A percentile compares a stretch with the other conserved stretches of the same genome.
phyloP scores from a whole-genome alignment of 2,888 invertebrate genomes.

The Lasioglossum pauxillum region DNA sequence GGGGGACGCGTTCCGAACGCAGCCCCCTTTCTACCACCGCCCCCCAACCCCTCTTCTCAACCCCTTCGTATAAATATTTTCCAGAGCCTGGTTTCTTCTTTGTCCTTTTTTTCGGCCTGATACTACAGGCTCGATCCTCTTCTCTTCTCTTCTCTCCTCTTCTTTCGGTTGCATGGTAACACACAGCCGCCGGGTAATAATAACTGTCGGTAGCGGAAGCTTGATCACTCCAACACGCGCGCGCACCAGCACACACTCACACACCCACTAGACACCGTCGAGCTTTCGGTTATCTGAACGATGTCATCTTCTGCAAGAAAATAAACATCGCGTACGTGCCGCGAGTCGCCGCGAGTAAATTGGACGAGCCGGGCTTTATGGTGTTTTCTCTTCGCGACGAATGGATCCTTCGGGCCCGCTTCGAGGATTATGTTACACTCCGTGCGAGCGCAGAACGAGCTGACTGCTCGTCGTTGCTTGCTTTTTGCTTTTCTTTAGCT shows the following conservation, averaged over 20 bases:
- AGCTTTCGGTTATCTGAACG: conserved; percentile 40
- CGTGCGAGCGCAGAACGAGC: neutral
- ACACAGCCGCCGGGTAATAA: neutral
- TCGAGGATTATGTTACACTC: neutral
- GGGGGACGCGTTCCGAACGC: conserved; percentile 58
- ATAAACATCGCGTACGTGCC: conserved; percentile 24
- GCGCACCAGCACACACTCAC: neutral
- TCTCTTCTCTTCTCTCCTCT: neutral
- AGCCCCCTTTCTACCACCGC: conserved; percentile 3
- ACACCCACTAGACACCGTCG: neutral
- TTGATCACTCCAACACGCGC: neutral
- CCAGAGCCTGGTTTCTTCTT: neutral
- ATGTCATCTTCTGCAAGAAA: conserved; percentile 32
- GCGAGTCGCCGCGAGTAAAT: neutral
- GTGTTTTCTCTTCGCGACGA: conserved; percentile 1
- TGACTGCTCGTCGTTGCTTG: neutral
- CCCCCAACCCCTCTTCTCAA: conserved; percentile 15
- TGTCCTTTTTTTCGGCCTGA: neutral
- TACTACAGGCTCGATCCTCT: neutral
- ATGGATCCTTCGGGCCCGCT: neutral
- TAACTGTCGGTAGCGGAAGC: conserved; percentile 13
- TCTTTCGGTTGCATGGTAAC: neutral
- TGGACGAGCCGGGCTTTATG: conserved; percentile 1
- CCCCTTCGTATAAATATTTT: conserved; percentile 28
- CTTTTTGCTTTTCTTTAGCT: neutral